phyloP scores from a whole-genome alignment of 2,888 invertebrate genomes.

The Acanthococcus lagerstroemiae region DNA sequence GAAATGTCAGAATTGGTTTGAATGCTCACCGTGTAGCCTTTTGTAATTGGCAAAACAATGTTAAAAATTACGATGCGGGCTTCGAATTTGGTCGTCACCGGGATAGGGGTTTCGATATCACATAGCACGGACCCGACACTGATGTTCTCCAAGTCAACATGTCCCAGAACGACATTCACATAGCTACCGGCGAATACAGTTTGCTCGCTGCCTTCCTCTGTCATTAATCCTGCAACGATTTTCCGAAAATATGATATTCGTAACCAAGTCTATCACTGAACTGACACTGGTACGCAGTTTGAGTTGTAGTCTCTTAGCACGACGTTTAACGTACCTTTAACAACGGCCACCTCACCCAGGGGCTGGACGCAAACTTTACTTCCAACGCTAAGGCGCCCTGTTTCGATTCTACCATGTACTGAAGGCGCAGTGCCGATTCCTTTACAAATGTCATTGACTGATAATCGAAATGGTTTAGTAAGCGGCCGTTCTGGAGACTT shows the following conservation, averaged over 20 bases:
- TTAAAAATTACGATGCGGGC: conserved; percentile 92
- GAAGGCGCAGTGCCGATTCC: conserved; percentile 83
- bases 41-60: conserved; percentile 78
- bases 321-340: conserved; percentile 63
- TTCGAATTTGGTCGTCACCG: conserved; percentile 68
- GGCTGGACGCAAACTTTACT: conserved; percentile 84
- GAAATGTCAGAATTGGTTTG: too few species aligned
- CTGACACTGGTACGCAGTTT: background rate
- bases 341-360: conserved; percentile 66
- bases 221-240: conserved; percentile 45
- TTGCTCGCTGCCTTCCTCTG: conserved; percentile 60
- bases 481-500: conserved; percentile 78
- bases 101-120: conserved; percentile 69
- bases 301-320: too few species aligned
- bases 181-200: conserved; percentile 92
- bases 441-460: conserved; percentile 92
- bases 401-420: conserved; percentile 82
- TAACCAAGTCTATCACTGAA: background rate
- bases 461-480: conserved; percentile 77
- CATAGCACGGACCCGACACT: conserved; percentile 79
- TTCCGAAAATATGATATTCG: conserved; percentile 40
- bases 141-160: conserved; percentile 75
- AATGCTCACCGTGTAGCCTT: conserved; percentile 48
- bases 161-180: conserved; percentile 68
- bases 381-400: conserved; percentile 73